A percentile compares a stretch with the other conserved stretches of the same genome.
phyloP scores from a whole-genome alignment of 2,113 vertebrate genomes.

The Leptobrachium leishanense region DNA sequence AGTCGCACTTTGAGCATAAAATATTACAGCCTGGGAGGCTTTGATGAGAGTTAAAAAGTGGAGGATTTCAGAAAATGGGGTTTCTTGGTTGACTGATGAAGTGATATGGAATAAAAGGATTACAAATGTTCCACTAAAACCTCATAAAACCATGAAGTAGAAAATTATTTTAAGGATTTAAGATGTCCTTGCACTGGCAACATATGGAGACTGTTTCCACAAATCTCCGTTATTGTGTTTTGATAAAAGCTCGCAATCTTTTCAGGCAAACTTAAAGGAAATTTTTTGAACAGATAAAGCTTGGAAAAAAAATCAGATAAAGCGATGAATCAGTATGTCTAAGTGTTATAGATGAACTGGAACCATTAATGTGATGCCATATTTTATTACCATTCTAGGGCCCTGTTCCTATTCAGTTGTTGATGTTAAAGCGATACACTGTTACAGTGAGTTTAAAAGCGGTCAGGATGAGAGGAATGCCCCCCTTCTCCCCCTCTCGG shows the following conservation, averaged over 20 bases:
- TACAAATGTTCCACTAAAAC: constrained; percentile 43
- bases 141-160: constrained; percentile 43
- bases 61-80: constrained; percentile 32
- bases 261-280: not conserved
- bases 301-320: no score
- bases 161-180: constrained; percentile 46
- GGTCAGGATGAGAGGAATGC: no score
- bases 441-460: no score
- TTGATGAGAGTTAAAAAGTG: constrained; percentile 22
- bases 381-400: no score
- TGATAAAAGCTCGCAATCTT: not conserved
- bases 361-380: no score
- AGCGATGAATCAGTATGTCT: no score
- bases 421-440: no score
- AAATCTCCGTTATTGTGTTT: constrained; percentile 25
- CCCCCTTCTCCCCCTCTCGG: no score
- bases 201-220: constrained; percentile 29
- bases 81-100: constrained; percentile 39
- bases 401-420: no score
- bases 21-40: constrained; percentile 5
- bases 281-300: not conserved
- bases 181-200: constrained; percentile 26
- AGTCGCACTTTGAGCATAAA: constrained; percentile 18
- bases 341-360: no score
- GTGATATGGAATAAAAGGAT: constrained; percentile 38